Base-by-base conservation (phyloP, 2,888 invertebrate genomes). In the Pterostichus niger region DNA sequence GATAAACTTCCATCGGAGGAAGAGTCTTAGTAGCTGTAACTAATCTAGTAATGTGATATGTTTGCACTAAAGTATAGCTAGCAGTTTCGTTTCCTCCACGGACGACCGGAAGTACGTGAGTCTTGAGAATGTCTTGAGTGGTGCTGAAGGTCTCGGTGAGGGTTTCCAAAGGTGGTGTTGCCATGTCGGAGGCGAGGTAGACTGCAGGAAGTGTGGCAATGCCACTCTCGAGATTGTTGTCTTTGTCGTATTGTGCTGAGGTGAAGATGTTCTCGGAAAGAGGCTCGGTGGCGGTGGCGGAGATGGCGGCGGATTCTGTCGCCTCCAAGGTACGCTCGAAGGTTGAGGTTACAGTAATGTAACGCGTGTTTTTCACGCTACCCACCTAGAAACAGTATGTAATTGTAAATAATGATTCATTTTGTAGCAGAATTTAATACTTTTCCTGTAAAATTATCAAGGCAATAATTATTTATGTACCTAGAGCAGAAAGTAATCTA, bases 141-240 rank as follows among this genome's bases (percentile, higher is more conserved):
- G 97, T 97, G 86, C 97, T 97, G 90, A 97, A 98, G 2, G 97
- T 97, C 90, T 98, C 97, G 0, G 96, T 97, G 59, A 96, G 91
- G 0, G 97, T 97, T 91, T 97, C 96, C 76, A 98, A 90, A 0
- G 96, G 96, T 11, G 97, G 96, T 0, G 97, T 97, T 89, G 95
- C 96, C 88, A 94, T 93, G 86, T 95, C 95, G 9, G 94, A 93
- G 6, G 95, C 93, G 54, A 96, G 90, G 84, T 94, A 94, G 84
- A 97, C 93, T 0, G 96, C 93, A 9, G 96, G 96, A 49, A 97
- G 91, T 0, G 97, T 97, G 9, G 95, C 96, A 81, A 97, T 93
- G 86, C 95, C 96, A 11, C 95, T 95, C 88, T 95, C 95, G 84
- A 96, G 90, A 73, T 91, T 92, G 81, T 92, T 90, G 85, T 94